Percentiles rank a stretch among this genome's conserved stretches.
Evolutionary conservation across 2,797 vertebrate species (phyloP).

Genomic region (Nannoperca australis): DNA sequence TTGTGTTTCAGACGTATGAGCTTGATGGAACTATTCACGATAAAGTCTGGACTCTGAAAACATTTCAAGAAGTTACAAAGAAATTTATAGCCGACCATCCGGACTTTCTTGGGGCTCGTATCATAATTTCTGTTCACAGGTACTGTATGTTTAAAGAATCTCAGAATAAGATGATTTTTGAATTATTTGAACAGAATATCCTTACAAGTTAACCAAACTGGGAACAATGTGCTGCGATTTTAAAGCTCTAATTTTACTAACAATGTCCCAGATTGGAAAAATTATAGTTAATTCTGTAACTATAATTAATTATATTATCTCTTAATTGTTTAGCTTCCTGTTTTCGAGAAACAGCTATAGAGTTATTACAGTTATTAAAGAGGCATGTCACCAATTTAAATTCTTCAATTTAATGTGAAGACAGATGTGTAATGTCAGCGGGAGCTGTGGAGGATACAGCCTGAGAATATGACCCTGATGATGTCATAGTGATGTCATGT

Average conservation of each 20-base stretch:
- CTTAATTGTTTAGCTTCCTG: slow-evolving; percentile 12
- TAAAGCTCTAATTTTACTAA: not conserved
- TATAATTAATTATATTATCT: slow-evolving; percentile 32
- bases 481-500: too few relatives aligned
- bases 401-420: not conserved
- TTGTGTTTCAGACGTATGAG: slow-evolving; percentile 88
- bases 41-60: slow-evolving; percentile 84
- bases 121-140: slow-evolving; percentile 90
- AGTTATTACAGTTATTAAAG: not conserved
- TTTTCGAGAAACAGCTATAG: not conserved
- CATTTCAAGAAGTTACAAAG: slow-evolving; percentile 85
- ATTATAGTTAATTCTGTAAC: not conserved
- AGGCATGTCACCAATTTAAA: not conserved
- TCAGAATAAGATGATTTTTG: not conserved
- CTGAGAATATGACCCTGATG: not conserved
- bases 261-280: slow-evolving; percentile 8
- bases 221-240: not conserved
- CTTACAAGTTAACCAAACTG: not conserved
- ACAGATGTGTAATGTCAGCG: not conserved
- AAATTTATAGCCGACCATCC: slow-evolving; percentile 86
- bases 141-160: slow-evolving; percentile 54
- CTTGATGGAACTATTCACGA: slow-evolving; percentile 88
- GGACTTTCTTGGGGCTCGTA: slow-evolving; percentile 89
- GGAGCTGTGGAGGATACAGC: not conserved
- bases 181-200: not conserved